Percentiles rank a stretch among this genome's conserved stretches.
Conservation (phyloP, 2,113 vertebrate species). For the Syrrhaptes paradoxus region DNA sequence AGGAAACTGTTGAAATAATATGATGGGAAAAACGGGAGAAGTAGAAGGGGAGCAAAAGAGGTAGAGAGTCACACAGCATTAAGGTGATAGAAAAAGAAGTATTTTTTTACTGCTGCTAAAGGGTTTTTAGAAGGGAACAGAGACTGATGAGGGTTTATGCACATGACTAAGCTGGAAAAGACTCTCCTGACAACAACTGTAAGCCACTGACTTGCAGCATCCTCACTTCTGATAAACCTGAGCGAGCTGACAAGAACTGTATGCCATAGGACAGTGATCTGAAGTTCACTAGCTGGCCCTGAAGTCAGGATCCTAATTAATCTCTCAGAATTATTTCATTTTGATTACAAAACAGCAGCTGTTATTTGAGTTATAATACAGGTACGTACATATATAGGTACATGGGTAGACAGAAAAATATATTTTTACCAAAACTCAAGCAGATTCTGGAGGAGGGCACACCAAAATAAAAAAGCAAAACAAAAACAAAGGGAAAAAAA, state of each 20-base stretch:
- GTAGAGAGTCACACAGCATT: not conserved
- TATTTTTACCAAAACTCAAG: not conserved
- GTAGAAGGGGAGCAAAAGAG: not conserved
- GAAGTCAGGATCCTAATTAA: not conserved
- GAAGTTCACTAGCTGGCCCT: not conserved
- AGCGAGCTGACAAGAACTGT: not conserved
- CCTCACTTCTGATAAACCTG: not conserved
- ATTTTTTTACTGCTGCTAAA: not conserved
- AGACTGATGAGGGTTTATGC: not conserved
- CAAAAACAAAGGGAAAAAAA: not conserved
- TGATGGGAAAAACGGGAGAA: not conserved
- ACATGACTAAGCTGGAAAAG: constrained; percentile 32
- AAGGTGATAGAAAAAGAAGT: not conserved
- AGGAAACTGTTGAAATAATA: not conserved
- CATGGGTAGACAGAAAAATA: not conserved
- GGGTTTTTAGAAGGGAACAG: not conserved
- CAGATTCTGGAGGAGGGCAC: not conserved
- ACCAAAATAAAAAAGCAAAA: not conserved
- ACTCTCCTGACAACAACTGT: not conserved
- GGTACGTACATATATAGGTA: not conserved
- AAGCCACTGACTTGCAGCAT: constrained; percentile 22
- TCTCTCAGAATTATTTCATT: not conserved
- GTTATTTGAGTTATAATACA: not conserved
- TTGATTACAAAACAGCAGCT: not conserved
- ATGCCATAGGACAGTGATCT: not conserved